Conservation (phyloP, 2,888 invertebrate species). For the Pterostichus madidus region DNA sequence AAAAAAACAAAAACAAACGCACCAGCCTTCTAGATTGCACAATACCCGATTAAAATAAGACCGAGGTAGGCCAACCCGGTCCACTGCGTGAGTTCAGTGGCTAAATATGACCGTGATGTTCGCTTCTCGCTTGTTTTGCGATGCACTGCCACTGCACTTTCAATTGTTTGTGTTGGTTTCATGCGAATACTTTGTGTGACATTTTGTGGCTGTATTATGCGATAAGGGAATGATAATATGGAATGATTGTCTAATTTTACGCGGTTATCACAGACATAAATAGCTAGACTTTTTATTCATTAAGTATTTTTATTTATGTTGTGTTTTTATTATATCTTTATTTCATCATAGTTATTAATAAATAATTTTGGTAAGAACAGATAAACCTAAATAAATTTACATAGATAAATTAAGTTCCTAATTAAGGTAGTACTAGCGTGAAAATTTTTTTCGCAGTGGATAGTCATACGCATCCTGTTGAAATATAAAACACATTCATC, state of each 20-base stretch:
- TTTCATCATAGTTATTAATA: conserved; percentile 10
- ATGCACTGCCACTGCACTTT: conserved; percentile 31
- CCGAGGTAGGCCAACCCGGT: conserved; percentile 55
- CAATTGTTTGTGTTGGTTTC: conserved; percentile 32
- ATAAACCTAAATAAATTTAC: too few relatives aligned
- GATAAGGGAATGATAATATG: conserved; percentile 33
- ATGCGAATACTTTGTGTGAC: conserved; percentile 19
- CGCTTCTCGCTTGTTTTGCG: conserved; percentile 13
- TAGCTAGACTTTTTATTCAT: conserved; percentile 1
- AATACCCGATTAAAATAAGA: conserved; percentile 64
- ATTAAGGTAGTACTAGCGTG: too few relatives aligned
- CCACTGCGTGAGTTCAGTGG: conserved; percentile 61
- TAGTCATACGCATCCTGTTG: too few relatives aligned
- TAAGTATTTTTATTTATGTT: conserved; percentile 1
- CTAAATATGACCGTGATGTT: conserved; percentile 48
- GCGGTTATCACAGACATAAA: neutral
- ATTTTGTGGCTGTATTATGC: conserved; percentile 1
- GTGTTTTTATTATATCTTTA: neutral
- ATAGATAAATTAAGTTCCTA: too few relatives aligned
- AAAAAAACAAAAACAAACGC: conserved; percentile 55
- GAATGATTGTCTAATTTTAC: conserved; percentile 29
- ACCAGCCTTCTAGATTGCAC: conserved; percentile 60
- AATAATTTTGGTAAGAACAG: neutral
- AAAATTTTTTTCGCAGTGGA: too few relatives aligned
- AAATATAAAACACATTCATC: too few relatives aligned